Base-by-base conservation (phyloP, 2,888 invertebrate species). In the Agrotis segetum region DNA sequence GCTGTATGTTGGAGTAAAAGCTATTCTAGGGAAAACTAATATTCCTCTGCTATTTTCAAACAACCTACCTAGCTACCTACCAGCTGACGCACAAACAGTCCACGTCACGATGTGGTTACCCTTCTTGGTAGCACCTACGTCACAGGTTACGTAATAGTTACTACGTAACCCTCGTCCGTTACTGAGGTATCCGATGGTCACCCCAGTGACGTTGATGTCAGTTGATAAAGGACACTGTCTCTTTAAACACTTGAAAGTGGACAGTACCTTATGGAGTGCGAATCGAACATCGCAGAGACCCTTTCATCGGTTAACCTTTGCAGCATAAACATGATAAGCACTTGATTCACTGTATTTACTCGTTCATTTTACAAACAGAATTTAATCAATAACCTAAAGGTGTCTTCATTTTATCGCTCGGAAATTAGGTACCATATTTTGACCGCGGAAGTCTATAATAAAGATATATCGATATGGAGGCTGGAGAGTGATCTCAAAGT, bases 401-500 rank as follows among this genome's bases (percentile, higher is more conserved):
- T 70, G 24, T 7, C 47, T 14, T 16, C 2, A 52, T 68, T 68
- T 73, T 76, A 60, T 77, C 59, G 44, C 44, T 46, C 44, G 69
- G 44, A 59, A 53, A 69, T 50, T 29, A 21, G n/a, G n/a, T n/a
- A n/a, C n/a, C n/a, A 21, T 24, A 68, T 52, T 59, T 3, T 72
- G 55, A 72, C 49, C 29, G 34, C n/a, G 6, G 24, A 55, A 64
- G 40, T 74, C n/a, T 21, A 34, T 62, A 40, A 77, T 58, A 71
- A 67, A 67, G 47, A 59, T 47, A 71, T 72, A 71, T 72, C 24
- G 16, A 49, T 62, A 44, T 29, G 17, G 11, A 29, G 29, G 5
- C 17, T 16, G 21, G n/a, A 47, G 24, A 44, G 40, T 44, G 9
- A 24, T 47, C 13, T 34, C 14, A 52, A 67, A 47, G 47, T 66